Evolutionary conservation across 2,888 invertebrate species (phyloP).

Genomic region (Thereva unica): DNA sequence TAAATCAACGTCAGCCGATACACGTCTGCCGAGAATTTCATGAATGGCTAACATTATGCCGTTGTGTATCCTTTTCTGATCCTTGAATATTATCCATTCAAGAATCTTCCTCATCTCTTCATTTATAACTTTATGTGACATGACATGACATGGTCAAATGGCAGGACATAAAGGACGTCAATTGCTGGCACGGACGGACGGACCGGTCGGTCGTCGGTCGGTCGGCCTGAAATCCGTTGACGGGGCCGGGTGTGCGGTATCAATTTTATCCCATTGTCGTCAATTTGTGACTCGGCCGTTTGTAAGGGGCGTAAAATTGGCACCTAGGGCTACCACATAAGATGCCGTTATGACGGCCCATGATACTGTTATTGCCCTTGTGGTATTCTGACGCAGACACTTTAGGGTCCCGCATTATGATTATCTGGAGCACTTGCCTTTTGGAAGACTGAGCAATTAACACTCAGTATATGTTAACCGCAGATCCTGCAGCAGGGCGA

Average conservation of each 20-base stretch:
- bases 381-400: too few species aligned
- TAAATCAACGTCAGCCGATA: slow-evolving; percentile 32
- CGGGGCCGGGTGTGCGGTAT: slow-evolving; percentile 15
- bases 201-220: background rate
- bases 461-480: too few species aligned
- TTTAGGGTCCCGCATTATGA: too few species aligned
- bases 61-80: slow-evolving; percentile 8
- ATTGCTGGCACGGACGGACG: slow-evolving; percentile 4
- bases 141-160: slow-evolving; percentile 20
- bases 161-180: background rate
- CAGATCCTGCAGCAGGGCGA: too few species aligned
- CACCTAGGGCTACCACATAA: background rate
- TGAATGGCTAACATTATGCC: slow-evolving; percentile 23
- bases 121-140: slow-evolving; percentile 26
- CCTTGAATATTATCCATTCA: slow-evolving; percentile 4
- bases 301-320: slow-evolving; percentile 1
- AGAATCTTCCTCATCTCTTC: slow-evolving; percentile 14
- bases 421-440: too few species aligned
- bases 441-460: too few species aligned
- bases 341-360: background rate
- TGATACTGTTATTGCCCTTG: too few species aligned
- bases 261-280: slow-evolving; percentile 24
- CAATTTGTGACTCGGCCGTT: slow-evolving; percentile 21
- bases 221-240: slow-evolving; percentile 2
- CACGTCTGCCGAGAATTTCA: slow-evolving; percentile 23